phyloP scores from a whole-genome alignment of 1,140 invertebrate species.

The Drosophila ogumai region DNA sequence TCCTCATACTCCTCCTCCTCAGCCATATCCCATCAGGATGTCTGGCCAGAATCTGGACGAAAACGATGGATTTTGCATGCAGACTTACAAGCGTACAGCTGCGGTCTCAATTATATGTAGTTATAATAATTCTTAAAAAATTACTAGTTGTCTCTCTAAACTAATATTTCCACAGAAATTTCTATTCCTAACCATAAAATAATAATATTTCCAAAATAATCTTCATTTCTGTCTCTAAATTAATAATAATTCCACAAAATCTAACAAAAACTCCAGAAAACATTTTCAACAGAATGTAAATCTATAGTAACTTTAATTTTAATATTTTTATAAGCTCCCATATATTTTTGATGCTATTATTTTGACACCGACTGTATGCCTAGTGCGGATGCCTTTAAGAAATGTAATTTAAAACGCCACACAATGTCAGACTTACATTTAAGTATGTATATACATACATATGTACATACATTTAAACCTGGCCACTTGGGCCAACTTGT shows the following conservation, averaged over 20 bases:
- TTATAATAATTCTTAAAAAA: not conserved
- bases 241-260: not conserved
- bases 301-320: not conserved
- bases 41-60: constrained; percentile 44
- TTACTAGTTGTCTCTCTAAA: not conserved
- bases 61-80: constrained; percentile 20
- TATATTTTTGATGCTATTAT: not conserved
- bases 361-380: not conserved
- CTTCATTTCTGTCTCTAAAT: not conserved
- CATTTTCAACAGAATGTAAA: not conserved
- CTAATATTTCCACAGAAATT: not conserved
- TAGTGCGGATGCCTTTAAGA: constrained; percentile 3
- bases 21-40: constrained; percentile 34
- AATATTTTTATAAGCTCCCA: not conserved
- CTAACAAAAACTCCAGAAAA: not conserved
- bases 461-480: constrained; percentile 11
- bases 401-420: constrained; percentile 23
- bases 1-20: not conserved
- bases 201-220: not conserved
- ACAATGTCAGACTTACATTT: constrained; percentile 1
- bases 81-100: constrained; percentile 10
- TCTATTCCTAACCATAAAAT: no score
- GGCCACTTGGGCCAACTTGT: constrained; percentile 30
- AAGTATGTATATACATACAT: no score
- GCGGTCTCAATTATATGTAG: constrained; percentile 14